phyloP scores from a whole-genome alignment of 2,888 invertebrate species.

The Sabatieria punctata region DNA sequence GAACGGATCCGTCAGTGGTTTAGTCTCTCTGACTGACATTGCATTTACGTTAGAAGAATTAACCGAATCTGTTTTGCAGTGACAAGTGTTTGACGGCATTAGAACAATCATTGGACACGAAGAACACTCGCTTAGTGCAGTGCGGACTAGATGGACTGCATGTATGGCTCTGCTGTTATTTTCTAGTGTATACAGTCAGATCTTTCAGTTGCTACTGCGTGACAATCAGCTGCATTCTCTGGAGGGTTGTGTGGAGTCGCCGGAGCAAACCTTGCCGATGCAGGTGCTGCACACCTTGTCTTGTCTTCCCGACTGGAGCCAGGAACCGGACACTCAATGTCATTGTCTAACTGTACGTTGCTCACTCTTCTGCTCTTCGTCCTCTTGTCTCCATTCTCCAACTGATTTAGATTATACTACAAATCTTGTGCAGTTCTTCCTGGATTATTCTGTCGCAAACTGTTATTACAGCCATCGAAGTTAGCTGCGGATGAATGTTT shows the following conservation, averaged over 20 bases:
- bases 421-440: constrained; percentile 67
- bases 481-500: constrained; percentile 53
- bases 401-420: constrained; percentile 50
- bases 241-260: constrained; percentile 68
- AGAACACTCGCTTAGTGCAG: constrained; percentile 61
- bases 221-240: constrained; percentile 76
- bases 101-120: constrained; percentile 69
- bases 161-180: constrained; percentile 42
- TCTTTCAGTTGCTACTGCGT: constrained; percentile 58
- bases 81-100: constrained; percentile 66
- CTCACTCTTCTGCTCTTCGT: too few species aligned
- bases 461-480: constrained; percentile 4
- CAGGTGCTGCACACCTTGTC: constrained; percentile 70
- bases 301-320: constrained; percentile 56
- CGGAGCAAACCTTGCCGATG: constrained; percentile 76
- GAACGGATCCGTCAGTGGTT: too few species aligned
- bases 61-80: constrained; percentile 17
- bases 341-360: constrained; percentile 47
- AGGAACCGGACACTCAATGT: constrained; percentile 61
- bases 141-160: constrained; percentile 72
- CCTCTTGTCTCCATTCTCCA: not conserved
- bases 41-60: too few species aligned
- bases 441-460: constrained; percentile 41
- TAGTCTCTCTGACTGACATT: too few species aligned
- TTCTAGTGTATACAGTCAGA: not conserved